Evolutionary conservation across 2,888 invertebrate species (phyloP), one percentile per base, ranked within the genome.

Genomic region (Notocelia uddmanniana): DNA sequence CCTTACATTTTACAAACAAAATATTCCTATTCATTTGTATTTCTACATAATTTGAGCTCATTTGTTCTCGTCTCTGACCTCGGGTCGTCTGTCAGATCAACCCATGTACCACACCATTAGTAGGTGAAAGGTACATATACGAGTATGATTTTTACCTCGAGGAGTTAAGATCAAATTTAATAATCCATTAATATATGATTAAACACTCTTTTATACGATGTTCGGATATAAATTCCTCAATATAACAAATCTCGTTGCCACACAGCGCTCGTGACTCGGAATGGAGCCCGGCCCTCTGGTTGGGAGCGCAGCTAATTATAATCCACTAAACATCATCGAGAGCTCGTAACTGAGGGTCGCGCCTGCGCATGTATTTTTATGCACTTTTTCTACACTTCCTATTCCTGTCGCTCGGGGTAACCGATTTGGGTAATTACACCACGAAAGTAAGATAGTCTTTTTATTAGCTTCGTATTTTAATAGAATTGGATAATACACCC

Each of bases 241-340:
- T 31, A 0, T 31, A 5, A 31, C 31, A 31, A 31, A 9, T 13
- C 11, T 13, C 31, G 6, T n/a, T 13, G 57, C n/a, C n/a, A 41
- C 57, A 11, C 31, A 18, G 21, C 74, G 75, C 77, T 77, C 75
- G 58, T 85, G 55, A 80, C 81, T 82, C 85, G 78, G 50, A 74
- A 83, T 85, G 75, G 75, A 73, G 68, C 58, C 74, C 76, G 50
- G 37, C 68, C 70, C 76, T 78, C 80, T 83, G 84, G 86, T 86
- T 85, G 85, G 87, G 85, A 87, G 87, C 88, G 83, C 83, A 82
- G 90, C 93, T 93, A 93, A 92, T 93, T 93, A 93, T 93, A 93
- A 91, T 92, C 92, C 87, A 89, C 92, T 91, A 90, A 92, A 91
- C 90, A 91, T 91, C 91, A 92, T 90, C 89, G 90, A 89, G 89